A percentile compares a stretch with the other conserved stretches of the same genome.
These are phyloP conservation scores for Eurypyga helias DNA, from an alignment of 2,113 vertebrate genomes.

Conservation along the genomic window DNA sequence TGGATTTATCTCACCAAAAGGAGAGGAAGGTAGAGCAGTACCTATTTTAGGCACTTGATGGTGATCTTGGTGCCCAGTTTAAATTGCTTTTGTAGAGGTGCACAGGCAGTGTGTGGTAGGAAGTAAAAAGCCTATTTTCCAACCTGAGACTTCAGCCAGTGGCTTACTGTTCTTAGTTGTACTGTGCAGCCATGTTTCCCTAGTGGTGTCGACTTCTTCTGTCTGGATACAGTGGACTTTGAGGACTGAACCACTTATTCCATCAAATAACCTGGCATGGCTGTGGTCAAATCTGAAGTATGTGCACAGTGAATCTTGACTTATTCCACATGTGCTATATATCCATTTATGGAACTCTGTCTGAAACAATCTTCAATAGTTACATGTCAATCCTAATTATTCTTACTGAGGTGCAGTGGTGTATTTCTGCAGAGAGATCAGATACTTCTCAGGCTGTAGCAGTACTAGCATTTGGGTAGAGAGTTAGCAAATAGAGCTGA, in stretches of 20 bases:
- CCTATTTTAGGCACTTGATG: not conserved
- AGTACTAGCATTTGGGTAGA: not conserved
- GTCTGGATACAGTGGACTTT: not conserved
- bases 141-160: not conserved
- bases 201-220: not conserved
- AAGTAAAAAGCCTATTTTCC: not conserved
- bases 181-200: not conserved
- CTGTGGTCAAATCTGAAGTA: not conserved
- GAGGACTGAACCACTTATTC: not conserved
- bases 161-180: not conserved
- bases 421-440: not conserved
- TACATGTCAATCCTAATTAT: not conserved
- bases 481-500: not conserved
- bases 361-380: not conserved
- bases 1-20: not conserved
- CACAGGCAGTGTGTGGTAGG: not conserved
- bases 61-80: not conserved
- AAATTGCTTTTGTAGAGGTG: not conserved
- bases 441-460: not conserved
- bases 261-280: not conserved
- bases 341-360: not conserved
- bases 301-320: not conserved
- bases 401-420: not conserved
- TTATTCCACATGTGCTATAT: not conserved
- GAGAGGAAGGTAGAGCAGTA: not conserved